Evolutionary conservation across 1,140 invertebrate species (phyloP), one percentile per base, ranked within the genome.

Genomic region (Dryas iulia): DNA sequence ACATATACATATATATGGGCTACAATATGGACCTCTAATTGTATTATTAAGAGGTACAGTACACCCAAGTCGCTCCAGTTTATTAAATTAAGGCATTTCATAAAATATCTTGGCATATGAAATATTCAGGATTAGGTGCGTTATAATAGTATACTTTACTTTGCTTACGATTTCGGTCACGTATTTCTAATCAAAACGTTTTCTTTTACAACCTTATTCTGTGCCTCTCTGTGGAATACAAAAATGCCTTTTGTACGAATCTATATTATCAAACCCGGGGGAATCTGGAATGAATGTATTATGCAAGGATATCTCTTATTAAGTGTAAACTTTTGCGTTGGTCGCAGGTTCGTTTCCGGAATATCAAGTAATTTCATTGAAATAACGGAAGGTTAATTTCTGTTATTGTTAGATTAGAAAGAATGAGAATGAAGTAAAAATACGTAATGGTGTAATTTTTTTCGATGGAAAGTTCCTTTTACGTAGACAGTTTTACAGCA

Each of bases 111-210:
- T 7, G 39, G 39, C 18, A 47, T 47, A 47, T 21, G 7, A 10
- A 21, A 21, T 18, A 21, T 47, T 21, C 35, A 47, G 14, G 26
- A 30, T 58, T 30, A 58, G 26, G 26, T 47, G 39, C 33, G 33
- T 39, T 39, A 39, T 39, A 39, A 39, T 18, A 12, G 33, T 39
- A 39, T 39, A 39, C 39, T 47, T 47, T 47, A 47, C 14, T 21
- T 10, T 21, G 30, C 21, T 54, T 61, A 21, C 24, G n/a, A 63
- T 30, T 35, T 24, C 2, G 35, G 35, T 39, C 64, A 66, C 64
- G 64, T 66, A 21, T 59, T 26, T 58, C 28, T 66, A 66, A 66
- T 66, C 56, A 66, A 66, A 57, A 66, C 56, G 53, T 66, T 59
- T 66, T 52, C 64, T 66, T 66, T 66, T 52, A 66, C 56, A 33